Evolutionary conservation across 2,113 vertebrate species (phyloP), one percentile per base, ranked within the genome.

Genomic region (Menura novaehollandiae): DNA sequence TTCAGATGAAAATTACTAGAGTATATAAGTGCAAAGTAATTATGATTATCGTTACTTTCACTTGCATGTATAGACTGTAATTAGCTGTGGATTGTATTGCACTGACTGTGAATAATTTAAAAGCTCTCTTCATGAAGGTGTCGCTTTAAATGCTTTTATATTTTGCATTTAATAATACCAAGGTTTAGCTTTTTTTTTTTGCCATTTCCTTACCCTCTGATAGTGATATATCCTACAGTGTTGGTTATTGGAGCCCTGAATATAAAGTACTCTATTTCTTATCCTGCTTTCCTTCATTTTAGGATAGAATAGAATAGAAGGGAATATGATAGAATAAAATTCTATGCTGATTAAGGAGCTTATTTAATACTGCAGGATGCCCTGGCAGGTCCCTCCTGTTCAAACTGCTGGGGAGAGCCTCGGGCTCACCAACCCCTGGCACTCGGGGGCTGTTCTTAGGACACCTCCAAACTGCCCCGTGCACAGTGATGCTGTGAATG

Each of bases 61-160:
- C 95, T 95, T 93, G 89, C 93, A 95, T 94, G 81, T 96, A 94
- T 91, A 95, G 91, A 77, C 85, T 93, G 91, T 96, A 97, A 97
- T 97, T 97, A 97, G 93, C 89, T 81, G 93, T 73, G 92, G 94
- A 95, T 94, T 97, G 88, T 97, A 78, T 95, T 94, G 91, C 86
- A 91, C 56, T 82, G 94, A 93, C 88, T 86, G 63, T 90, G 95
- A 96, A 96, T 96, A 96, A 97, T 91, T 94, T 95, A 95, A 95
- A 93, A 75, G 64, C 79, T 93, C 13, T 78, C 80, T 83, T 91
- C 78, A 33, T 27, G 85, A 93, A 93, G 84, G 75, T 95, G 87
- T 95, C 85, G 77, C 71, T 93, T 96, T 69, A 92, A 95, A 92
- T 92, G 71, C 85, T 95, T 88, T 89, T 85, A 35, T 35, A 39